These are phyloP conservation scores for Aeoliscus strigatus DNA, from an alignment of 2,797 vertebrate species.

Conservation along the genomic window DNA sequence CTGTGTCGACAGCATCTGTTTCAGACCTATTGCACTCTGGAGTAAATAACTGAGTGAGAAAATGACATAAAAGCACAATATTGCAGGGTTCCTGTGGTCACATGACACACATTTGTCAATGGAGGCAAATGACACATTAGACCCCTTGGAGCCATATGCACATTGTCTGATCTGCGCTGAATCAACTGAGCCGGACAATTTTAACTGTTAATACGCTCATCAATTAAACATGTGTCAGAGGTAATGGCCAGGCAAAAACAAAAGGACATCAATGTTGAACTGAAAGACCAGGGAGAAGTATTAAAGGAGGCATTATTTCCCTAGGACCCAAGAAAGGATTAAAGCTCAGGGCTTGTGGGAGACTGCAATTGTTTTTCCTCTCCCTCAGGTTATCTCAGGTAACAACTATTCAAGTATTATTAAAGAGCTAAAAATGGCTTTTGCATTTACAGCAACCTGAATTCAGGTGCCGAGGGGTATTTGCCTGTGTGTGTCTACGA, in stretches of 20 bases:
- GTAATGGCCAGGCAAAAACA: conserved; percentile 58
- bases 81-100: conserved; percentile 8
- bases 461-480: conserved; percentile 52
- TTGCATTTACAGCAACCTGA: conserved; percentile 53
- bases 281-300: conserved; percentile 57
- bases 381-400: conserved; percentile 64
- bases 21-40: too few species aligned
- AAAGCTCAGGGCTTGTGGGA: conserved; percentile 57
- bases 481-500: conserved; percentile 22
- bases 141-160: conserved; percentile 44
- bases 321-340: conserved; percentile 61
- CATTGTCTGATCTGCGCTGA: conserved; percentile 38
- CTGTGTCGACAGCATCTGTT: too few species aligned
- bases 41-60: neutral
- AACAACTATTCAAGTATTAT: conserved; percentile 67
- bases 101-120: conserved; percentile 13
- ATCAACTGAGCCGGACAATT: conserved; percentile 54
- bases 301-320: conserved; percentile 63
- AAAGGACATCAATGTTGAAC: conserved; percentile 55
- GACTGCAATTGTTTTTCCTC: conserved; percentile 63
- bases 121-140: conserved; percentile 37
- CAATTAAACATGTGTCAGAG: conserved; percentile 68
- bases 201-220: conserved; percentile 65
- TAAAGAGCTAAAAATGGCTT: conserved; percentile 69
- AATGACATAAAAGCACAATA: neutral